Percentiles rank a stretch among this genome's conserved stretches.
Evolutionary conservation across 2,797 vertebrate species (phyloP).

Genomic region (Brachyalestes nurse): DNA sequence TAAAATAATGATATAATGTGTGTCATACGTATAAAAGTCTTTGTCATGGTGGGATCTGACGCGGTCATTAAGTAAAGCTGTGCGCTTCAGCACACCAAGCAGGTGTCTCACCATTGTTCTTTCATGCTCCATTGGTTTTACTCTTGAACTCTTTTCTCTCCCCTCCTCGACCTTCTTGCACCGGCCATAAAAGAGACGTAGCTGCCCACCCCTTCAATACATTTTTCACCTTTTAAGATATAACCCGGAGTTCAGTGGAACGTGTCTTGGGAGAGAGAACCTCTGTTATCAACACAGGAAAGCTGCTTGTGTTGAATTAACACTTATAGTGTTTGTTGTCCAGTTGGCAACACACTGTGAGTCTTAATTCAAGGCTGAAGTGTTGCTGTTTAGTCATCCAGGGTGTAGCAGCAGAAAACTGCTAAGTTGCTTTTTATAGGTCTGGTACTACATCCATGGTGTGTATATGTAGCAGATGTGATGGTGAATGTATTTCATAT

Average conservation of each 20-base stretch:
- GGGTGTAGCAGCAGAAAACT: not conserved
- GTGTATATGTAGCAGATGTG: no score
- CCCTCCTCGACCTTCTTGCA: constrained; percentile 77
- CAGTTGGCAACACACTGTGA: not conserved
- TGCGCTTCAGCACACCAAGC: constrained; percentile 51
- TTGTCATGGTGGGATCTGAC: not conserved
- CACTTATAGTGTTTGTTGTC: not conserved
- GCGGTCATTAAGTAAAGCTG: constrained; percentile 20
- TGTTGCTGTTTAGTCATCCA: not conserved
- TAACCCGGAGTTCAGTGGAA: constrained; percentile 70
- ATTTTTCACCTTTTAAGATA: constrained; percentile 84
- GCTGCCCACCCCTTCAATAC: constrained; percentile 78
- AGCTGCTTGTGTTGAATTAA: not conserved
- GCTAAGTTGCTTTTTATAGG: not conserved
- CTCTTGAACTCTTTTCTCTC: constrained; percentile 80
- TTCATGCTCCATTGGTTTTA: constrained; percentile 81
- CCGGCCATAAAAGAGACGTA: constrained; percentile 71
- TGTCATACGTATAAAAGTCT: no score
- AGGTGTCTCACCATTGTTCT: constrained; percentile 71
- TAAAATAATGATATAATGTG: not conserved
- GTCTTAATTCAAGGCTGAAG: not conserved
- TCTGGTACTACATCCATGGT: not conserved
- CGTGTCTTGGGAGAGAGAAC: constrained; percentile 45
- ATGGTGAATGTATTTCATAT: not conserved
- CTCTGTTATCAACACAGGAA: not conserved